Conservation (phyloP, 2,113 vertebrate genomes). For the Cercopithecus mona region DNA sequence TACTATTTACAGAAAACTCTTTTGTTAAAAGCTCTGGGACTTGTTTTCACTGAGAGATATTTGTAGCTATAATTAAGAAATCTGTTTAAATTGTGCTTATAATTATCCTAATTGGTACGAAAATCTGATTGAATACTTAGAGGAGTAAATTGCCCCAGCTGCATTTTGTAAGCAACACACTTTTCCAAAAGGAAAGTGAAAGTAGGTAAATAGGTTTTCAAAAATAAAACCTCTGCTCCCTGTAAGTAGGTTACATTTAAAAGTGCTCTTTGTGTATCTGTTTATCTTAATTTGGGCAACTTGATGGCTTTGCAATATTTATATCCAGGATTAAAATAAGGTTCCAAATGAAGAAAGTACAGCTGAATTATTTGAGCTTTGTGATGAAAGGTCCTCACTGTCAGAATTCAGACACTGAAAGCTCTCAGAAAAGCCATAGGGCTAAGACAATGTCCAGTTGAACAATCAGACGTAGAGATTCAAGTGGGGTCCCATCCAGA, state of each 20-base stretch:
- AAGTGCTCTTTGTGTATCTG: slow-evolving; percentile 8
- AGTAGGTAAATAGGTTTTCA: slow-evolving; percentile 65
- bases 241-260: slow-evolving; percentile 61
- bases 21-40: slow-evolving; percentile 66
- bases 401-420: background rate
- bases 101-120: slow-evolving; percentile 44
- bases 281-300: slow-evolving; percentile 61
- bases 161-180: slow-evolving; percentile 37
- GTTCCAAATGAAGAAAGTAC: background rate
- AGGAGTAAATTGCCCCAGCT: slow-evolving; percentile 4
- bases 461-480: background rate
- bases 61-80: slow-evolving; percentile 59
- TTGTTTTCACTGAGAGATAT: slow-evolving; percentile 57
- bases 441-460: background rate
- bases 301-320: slow-evolving; percentile 35
- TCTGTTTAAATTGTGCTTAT: slow-evolving; percentile 50
- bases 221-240: slow-evolving; percentile 38
- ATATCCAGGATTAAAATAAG: slow-evolving; percentile 51
- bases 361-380: slow-evolving; percentile 37
- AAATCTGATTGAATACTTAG: slow-evolving; percentile 46
- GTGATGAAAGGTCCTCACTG: background rate
- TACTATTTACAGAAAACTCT: slow-evolving; percentile 44
- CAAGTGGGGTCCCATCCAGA: background rate
- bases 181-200: slow-evolving; percentile 51
- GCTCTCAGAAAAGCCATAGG: background rate